Conservation (phyloP, 2,797 vertebrate species). For the Characodon lateralis region DNA sequence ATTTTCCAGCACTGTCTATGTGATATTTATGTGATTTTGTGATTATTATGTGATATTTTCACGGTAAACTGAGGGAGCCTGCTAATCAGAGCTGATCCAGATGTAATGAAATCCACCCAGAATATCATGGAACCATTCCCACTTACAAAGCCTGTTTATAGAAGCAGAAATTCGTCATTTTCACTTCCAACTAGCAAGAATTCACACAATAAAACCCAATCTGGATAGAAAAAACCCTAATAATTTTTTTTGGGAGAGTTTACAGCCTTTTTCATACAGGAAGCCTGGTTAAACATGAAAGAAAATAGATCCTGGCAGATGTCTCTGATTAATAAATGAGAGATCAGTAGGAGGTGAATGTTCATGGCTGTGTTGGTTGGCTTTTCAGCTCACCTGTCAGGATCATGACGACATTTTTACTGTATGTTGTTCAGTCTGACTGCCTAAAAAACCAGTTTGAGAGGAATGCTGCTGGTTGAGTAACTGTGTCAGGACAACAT, state of each 20-base stretch:
- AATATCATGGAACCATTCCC: neutral
- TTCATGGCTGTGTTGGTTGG: neutral
- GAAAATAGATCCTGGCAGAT: neutral
- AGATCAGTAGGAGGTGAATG: neutral
- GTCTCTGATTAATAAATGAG: neutral
- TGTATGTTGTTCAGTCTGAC: neutral
- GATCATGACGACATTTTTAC: neutral
- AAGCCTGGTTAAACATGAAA: neutral
- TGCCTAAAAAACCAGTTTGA: conserved; percentile 55
- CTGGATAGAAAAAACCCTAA: neutral
- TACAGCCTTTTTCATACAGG: neutral
- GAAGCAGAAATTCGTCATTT: neutral
- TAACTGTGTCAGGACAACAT: neutral
- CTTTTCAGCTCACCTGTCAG: neutral
- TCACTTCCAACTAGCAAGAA: neutral
- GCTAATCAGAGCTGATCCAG: neutral
- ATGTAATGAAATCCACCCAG: neutral
- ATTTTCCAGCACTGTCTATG: neutral
- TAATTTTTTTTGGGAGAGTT: neutral
- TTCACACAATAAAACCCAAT: neutral
- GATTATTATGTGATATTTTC: neutral
- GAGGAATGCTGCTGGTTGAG: conserved; percentile 48
- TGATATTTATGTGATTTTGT: too few species aligned
- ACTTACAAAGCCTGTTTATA: neutral
- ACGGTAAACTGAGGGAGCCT: neutral